These are phyloP conservation scores for Danaus plexippus DNA, from an alignment of 1,140 invertebrate species.

Conservation along the genomic window DNA sequence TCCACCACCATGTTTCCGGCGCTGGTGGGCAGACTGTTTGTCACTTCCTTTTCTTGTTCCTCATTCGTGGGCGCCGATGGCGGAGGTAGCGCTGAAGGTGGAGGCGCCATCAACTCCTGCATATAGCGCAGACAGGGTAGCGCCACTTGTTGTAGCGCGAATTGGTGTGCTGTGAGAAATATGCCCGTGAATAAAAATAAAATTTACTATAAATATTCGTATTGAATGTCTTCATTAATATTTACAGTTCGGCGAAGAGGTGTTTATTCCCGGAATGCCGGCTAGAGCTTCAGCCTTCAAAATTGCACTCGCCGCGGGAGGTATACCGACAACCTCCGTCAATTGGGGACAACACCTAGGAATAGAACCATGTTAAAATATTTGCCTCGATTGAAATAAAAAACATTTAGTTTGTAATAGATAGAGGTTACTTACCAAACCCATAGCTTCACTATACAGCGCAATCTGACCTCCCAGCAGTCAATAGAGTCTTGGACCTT, in stretches of 20 bases:
- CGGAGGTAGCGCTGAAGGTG: slow-evolving; percentile 15
- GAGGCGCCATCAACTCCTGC: slow-evolving; percentile 61
- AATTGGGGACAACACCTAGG: slow-evolving; percentile 67
- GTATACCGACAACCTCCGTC: slow-evolving; percentile 60
- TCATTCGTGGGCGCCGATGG: slow-evolving; percentile 2
- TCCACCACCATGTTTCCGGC: slow-evolving; percentile 53
- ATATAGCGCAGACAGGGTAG: slow-evolving; percentile 68
- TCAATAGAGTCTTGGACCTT: slow-evolving; percentile 88
- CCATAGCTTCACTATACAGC: slow-evolving; percentile 83
- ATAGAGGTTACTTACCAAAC: slow-evolving; percentile 52
- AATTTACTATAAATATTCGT: background rate
- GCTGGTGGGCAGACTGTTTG: slow-evolving; percentile 21
- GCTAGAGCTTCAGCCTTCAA: slow-evolving; percentile 49
- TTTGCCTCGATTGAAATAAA: background rate
- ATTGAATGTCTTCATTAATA: slow-evolving; percentile 2
- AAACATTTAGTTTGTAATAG: background rate
- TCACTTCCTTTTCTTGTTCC: too few species aligned
- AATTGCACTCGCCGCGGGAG: slow-evolving; percentile 50
- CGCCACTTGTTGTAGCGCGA: slow-evolving; percentile 67
- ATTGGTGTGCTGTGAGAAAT: slow-evolving; percentile 48
- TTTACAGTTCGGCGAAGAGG: slow-evolving; percentile 60
- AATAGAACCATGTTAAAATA: slow-evolving; percentile 7
- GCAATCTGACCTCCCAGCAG: slow-evolving; percentile 95
- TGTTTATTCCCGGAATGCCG: slow-evolving; percentile 55
- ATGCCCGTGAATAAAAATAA: background rate